Conservation (phyloP, 2,797 vertebrate genomes). For the Cygnus olor region DNA sequence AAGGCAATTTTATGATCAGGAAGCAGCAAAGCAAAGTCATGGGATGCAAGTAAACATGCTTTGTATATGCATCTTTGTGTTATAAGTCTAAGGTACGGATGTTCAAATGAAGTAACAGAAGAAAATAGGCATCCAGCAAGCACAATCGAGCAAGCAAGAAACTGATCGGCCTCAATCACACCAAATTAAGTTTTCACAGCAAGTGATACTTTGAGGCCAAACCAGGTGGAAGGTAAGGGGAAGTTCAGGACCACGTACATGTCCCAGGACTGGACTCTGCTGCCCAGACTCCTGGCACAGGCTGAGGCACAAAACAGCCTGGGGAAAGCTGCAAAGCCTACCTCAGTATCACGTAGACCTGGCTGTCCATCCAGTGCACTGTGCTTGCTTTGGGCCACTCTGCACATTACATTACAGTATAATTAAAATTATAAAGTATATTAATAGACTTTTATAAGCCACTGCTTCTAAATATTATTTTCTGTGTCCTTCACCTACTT, state of each 20-base stretch:
- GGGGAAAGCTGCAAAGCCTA: not conserved
- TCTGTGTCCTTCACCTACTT: not conserved
- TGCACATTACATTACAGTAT: not conserved
- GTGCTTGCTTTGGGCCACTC: not conserved
- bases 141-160: not conserved
- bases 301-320: accelerated
- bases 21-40: not conserved
- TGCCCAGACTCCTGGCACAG: not conserved
- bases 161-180: not conserved
- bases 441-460: not conserved
- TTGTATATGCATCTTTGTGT: not conserved
- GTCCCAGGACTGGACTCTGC: not conserved
- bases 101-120: not conserved
- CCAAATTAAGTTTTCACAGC: not conserved
- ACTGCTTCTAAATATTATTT: not conserved
- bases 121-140: not conserved
- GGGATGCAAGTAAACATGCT: not conserved
- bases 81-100: not conserved
- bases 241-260: accelerated
- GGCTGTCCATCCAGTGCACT: not conserved
- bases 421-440: not conserved
- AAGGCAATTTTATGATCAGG: not conserved
- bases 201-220: not conserved
- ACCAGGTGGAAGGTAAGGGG: accelerated
- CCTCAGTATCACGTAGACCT: not conserved